phyloP scores from a whole-genome alignment of 2,888 invertebrate species.

The Macrostomum cliftonense region DNA sequence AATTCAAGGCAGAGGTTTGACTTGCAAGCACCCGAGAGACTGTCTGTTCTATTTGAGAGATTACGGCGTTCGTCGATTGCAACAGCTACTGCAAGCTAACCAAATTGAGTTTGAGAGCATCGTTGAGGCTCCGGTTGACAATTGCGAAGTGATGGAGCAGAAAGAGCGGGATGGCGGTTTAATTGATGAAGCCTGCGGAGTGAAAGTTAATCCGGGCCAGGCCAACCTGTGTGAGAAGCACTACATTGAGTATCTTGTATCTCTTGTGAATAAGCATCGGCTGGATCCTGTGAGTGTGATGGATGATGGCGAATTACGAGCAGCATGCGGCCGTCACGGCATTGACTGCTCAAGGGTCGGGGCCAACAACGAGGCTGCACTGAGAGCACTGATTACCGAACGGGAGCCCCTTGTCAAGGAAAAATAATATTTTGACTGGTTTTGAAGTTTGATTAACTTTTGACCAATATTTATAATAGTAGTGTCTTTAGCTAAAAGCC shows the following conservation, averaged over 20 bases:
- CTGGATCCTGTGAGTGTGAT: constrained; percentile 61
- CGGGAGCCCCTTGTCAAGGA: too few species aligned
- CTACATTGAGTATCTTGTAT: constrained; percentile 70
- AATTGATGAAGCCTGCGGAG: background rate
- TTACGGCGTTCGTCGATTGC: constrained; percentile 64
- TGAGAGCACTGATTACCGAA: too few species aligned
- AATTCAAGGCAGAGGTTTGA: constrained; percentile 47
- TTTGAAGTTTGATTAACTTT: too few species aligned
- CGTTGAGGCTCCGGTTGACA: constrained; percentile 22
- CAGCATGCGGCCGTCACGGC: constrained; percentile 50
- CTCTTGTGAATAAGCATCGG: constrained; percentile 50
- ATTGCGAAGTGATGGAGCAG: constrained; percentile 66
- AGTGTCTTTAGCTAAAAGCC: too few species aligned
- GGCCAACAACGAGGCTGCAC: too few species aligned
- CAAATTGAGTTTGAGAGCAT: background rate
- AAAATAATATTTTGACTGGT: too few species aligned
- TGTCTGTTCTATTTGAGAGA: constrained; percentile 82
- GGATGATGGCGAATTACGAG: constrained; percentile 60
- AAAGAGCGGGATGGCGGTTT: constrained; percentile 50
- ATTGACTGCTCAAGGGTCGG: too few species aligned
- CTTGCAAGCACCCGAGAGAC: constrained; percentile 83
- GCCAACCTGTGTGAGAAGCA: constrained; percentile 40
- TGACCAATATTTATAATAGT: too few species aligned
- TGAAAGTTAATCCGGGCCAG: background rate
- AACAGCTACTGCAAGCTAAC: constrained; percentile 25